Conservation (phyloP, 1,140 invertebrate species). For the Scaptomyza pallida region DNA sequence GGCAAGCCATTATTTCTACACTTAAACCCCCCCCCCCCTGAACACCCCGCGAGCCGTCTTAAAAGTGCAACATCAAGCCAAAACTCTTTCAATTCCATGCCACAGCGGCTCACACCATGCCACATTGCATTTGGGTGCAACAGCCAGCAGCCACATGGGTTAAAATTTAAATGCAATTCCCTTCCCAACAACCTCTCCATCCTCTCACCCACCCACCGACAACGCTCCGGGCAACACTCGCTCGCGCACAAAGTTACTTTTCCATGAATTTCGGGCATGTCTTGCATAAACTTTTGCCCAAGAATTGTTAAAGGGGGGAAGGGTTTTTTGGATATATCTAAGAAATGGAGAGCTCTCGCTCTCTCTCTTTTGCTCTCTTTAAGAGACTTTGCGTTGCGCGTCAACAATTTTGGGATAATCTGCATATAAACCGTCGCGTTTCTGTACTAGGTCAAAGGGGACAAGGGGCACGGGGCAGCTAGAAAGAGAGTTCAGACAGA, state of each 20-base stretch:
- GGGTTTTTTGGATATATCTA: not conserved
- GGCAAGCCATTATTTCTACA: constrained; percentile 72
- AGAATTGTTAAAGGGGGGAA: not conserved
- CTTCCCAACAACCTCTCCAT: too few species aligned
- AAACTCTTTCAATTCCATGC: constrained; percentile 34
- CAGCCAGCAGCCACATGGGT: constrained; percentile 14
- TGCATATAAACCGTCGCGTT: constrained; percentile 24
- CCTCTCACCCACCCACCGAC: too few species aligned
- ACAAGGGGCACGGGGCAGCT: not conserved
- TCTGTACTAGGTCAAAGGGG: not conserved
- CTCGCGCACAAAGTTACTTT: constrained; percentile 3
- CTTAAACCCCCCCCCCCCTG: constrained; percentile 21
- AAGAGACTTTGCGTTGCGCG: constrained; percentile 12
- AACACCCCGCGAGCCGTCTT: constrained; percentile 14
- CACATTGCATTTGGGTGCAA: not conserved
- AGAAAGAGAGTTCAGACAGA: not conserved
- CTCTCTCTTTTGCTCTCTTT: constrained; percentile 13
- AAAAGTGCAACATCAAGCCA: constrained; percentile 65
- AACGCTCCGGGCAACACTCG: not conserved
- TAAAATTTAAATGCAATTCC: constrained; percentile 21
- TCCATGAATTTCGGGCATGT: constrained; percentile 39
- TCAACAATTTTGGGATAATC: constrained; percentile 41
- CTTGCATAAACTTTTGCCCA: constrained; percentile 25
- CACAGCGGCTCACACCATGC: not conserved
- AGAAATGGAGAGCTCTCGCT: not conserved